These are phyloP conservation scores for Caranx melampygus DNA, from an alignment of 2,113 vertebrate species.

Conservation along the genomic window DNA sequence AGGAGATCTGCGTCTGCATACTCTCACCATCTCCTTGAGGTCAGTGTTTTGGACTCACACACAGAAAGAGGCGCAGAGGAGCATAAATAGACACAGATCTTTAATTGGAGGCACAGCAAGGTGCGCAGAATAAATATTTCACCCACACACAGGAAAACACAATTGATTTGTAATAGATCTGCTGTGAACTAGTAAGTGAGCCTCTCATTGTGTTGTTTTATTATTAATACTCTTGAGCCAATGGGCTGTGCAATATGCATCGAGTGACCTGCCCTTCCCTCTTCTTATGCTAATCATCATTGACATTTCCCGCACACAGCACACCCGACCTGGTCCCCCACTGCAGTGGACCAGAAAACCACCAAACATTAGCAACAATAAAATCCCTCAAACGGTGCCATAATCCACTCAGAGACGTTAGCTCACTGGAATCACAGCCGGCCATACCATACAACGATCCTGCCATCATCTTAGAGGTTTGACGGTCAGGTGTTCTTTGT, in stretches of 20 bases:
- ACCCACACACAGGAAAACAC: constrained; percentile 26
- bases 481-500: constrained; percentile 68
- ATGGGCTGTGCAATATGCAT: constrained; percentile 76
- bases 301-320: constrained; percentile 74
- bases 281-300: constrained; percentile 80
- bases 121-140: constrained; percentile 70
- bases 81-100: constrained; percentile 47
- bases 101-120: constrained; percentile 62
- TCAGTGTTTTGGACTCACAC: constrained; percentile 59
- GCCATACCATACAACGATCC: constrained; percentile 40
- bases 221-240: constrained; percentile 77
- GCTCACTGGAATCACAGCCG: constrained; percentile 42
- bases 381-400: constrained; percentile 51
- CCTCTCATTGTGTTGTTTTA: constrained; percentile 75
- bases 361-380: constrained; percentile 61
- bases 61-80: constrained; percentile 7
- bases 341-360: constrained; percentile 71
- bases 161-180: constrained; percentile 65
- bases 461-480: constrained; percentile 55
- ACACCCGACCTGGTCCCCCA: constrained; percentile 31
- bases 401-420: constrained; percentile 48
- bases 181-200: constrained; percentile 43
- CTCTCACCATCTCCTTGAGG: constrained; percentile 70
- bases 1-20: constrained; percentile 66
- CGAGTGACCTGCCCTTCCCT: constrained; percentile 71